phyloP scores from a whole-genome alignment of 1,140 invertebrate species.

The Drosophila oshimai region DNA sequence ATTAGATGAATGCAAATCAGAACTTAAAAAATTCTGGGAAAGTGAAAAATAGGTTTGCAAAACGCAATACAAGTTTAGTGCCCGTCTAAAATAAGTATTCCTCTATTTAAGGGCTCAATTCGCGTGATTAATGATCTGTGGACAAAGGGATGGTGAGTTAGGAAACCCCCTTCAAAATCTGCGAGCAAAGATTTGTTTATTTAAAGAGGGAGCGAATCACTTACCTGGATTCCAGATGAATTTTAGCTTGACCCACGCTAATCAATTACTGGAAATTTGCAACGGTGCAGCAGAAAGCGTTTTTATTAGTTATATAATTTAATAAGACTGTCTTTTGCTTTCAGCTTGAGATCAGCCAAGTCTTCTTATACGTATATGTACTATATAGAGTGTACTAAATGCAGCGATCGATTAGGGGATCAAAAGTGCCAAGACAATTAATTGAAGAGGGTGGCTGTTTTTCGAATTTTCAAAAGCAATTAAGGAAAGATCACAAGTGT shows the following conservation, averaged over 20 bases:
- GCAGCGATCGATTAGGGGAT: conserved; percentile 7
- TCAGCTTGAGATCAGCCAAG: background rate
- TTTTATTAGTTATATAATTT: background rate
- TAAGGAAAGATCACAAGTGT: too few relatives aligned
- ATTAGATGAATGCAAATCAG: conserved; percentile 6
- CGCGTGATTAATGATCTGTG: background rate
- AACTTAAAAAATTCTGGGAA: background rate
- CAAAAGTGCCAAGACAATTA: conserved; percentile 21
- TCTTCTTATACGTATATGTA: too few relatives aligned
- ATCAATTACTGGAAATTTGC: background rate
- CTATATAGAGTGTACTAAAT: background rate
- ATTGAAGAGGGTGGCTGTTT: background rate
- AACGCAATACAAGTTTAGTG: background rate
- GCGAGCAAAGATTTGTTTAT: too few relatives aligned
- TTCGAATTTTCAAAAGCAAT: background rate
- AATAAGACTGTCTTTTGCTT: background rate
- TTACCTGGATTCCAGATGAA: too few relatives aligned
- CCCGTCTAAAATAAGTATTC: background rate
- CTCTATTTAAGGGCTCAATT: background rate
- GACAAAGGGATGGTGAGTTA: background rate
- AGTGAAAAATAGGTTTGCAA: conserved; percentile 9
- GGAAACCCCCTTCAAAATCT: background rate
- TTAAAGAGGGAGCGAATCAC: too few relatives aligned
- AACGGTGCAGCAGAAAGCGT: background rate
- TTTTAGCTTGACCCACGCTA: too few relatives aligned